Evolutionary conservation across 2,888 invertebrate genomes (phyloP), one percentile per base, ranked within the genome.

Genomic region (Apotomis capreana): DNA sequence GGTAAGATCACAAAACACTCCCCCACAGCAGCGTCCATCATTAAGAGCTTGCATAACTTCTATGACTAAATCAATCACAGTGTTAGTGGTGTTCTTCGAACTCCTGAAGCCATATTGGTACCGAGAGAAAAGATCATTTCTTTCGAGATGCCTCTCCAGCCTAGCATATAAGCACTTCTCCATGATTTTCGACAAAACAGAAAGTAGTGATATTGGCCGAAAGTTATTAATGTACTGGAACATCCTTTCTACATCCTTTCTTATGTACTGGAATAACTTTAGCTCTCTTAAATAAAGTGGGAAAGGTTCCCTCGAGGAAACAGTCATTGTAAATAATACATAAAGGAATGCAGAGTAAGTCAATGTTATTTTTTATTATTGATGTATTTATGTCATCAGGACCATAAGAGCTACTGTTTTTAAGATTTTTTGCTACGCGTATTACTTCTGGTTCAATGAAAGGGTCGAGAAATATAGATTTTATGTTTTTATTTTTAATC

Each of bases 401-500:
- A 9, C 57, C 57, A 12, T 36, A 3, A 5, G 55, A 5, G 12
- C 26, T 55, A 8, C 55, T 55, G 6, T 55, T 55, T 26, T 15
- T 55, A 3, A 57, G 57, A 37, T 37, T 57, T 57, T 37, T 57
- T 4, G 36, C 26, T 57, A 57, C 12, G 10, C 10, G 4, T 36
- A 57, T 57, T 57, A 57, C 5, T 57, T 57, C 57, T 12, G 57
- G 57, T 37, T 57, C 51, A n/a, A 49, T 58, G 49, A 67, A n/a
- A 52, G 54, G 54, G n/a, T 54, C 15, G 3, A 54, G 13, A 54
- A 15, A 15, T 2, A 54, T 15, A 54, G 54, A n/a, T 6, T 54
- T 8, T 13, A 54, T 54, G 15, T n/a, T 54, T 54, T 54, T 15
- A 15, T 26, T 15, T 8, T 54, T 54, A 15, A 8, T 15, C 3